These are phyloP conservation scores for Orchestes rusci DNA, from an alignment of 2,888 invertebrate species.

Conservation along the genomic window DNA sequence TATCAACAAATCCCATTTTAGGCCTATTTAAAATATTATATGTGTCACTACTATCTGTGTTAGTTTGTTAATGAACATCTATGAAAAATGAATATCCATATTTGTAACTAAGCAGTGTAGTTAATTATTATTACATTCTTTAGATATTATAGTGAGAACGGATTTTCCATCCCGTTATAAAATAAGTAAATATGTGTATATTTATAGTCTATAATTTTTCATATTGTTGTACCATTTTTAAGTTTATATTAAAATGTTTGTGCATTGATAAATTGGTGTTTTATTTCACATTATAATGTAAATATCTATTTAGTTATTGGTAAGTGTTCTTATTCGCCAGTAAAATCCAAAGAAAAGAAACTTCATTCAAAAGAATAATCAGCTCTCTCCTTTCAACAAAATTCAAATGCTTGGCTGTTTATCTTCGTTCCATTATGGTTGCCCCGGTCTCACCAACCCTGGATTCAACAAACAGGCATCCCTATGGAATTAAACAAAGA, in stretches of 20 bases:
- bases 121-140: conserved; percentile 39
- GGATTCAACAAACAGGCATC: no score
- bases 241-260: conserved; percentile 83
- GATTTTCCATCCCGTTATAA: conserved; percentile 61
- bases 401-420: no score
- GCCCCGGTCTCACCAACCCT: no score
- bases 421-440: no score
- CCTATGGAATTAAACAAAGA: no score
- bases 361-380: no score
- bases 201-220: conserved; percentile 82
- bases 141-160: conserved; percentile 53
- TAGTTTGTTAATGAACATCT: conserved; percentile 41
- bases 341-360: no score
- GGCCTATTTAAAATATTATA: conserved; percentile 34
- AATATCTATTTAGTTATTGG: no score
- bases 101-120: conserved; percentile 30
- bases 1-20: conserved; percentile 15
- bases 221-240: conserved; percentile 82
- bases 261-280: conserved; percentile 51
- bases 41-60: conserved; percentile 45
- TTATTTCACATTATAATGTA: conserved; percentile 4
- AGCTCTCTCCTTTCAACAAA: no score
- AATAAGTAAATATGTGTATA: conserved; percentile 48
- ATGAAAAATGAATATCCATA: conserved; percentile 37
- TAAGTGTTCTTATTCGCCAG: no score